Evolutionary conservation across 2,113 vertebrate species (phyloP).

Genomic region (Mystacornis crossleyi): DNA sequence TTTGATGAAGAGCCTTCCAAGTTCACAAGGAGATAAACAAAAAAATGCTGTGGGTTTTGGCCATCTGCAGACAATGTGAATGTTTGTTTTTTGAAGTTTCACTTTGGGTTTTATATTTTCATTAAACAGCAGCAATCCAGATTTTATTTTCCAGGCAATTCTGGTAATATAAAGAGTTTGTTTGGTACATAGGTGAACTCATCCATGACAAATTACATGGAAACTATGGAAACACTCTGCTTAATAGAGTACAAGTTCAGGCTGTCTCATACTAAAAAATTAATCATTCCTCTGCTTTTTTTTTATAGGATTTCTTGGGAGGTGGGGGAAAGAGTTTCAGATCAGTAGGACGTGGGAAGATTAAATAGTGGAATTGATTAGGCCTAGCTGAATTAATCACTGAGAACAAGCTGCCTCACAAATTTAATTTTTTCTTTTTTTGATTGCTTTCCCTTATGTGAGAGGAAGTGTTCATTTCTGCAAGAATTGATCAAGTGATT

Average conservation of each 20-base stretch:
- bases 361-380: not conserved
- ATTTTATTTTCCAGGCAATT: not conserved
- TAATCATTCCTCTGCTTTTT: not conserved
- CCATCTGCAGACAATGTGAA: not conserved
- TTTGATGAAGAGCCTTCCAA: not conserved
- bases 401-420: not conserved
- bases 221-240: conserved; percentile 21
- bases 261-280: not conserved
- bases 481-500: not conserved
- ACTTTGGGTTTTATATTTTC: not conserved
- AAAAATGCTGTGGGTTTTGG: not conserved
- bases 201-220: not conserved
- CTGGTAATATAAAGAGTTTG: not conserved
- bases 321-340: not conserved
- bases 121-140: not conserved
- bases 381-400: not conserved
- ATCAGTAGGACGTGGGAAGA: not conserved
- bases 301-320: not conserved
- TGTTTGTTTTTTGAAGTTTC: not conserved
- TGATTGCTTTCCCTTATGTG: not conserved
- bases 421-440: not conserved
- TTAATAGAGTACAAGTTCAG: not conserved
- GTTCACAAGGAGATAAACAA: not conserved
- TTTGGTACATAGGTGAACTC: not conserved
- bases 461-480: not conserved